Evolutionary conservation across 1,140 invertebrate genomes (phyloP).

Genomic region (Drosophila ambigua): DNA sequence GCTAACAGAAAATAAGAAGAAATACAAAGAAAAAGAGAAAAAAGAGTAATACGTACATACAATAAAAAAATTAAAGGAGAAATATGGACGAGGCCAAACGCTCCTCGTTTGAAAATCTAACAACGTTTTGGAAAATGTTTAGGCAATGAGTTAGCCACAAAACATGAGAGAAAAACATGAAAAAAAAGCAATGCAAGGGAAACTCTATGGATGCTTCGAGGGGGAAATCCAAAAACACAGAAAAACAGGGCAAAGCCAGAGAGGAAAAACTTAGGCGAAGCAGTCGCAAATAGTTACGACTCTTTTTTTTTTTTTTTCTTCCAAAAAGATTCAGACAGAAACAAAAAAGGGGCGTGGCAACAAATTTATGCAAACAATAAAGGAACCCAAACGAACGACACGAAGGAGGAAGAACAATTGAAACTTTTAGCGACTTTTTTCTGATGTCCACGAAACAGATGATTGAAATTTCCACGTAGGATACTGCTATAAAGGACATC

Average conservation of each 20-base stretch:
- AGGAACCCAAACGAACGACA: constrained; percentile 28
- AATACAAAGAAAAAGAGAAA: constrained; percentile 18
- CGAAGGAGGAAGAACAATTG: constrained; percentile 2
- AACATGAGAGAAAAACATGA: constrained; percentile 31
- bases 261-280: constrained; percentile 21
- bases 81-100: too few relatives aligned
- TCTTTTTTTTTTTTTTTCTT: too few relatives aligned
- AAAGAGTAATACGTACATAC: constrained; percentile 52
- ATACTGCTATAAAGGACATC: too few relatives aligned
- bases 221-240: constrained; percentile 2
- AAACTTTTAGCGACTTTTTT: constrained; percentile 21
- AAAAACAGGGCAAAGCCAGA: constrained; percentile 15
- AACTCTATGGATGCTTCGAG: constrained; percentile 30
- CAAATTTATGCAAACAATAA: constrained; percentile 56
- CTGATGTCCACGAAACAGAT: too few relatives aligned
- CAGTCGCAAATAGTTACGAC: constrained; percentile 54
- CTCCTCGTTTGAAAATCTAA: constrained; percentile 41
- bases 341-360: constrained; percentile 52
- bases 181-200: constrained; percentile 40
- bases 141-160: constrained; percentile 52
- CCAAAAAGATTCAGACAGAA: too few relatives aligned
- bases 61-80: background rate
- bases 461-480: too few relatives aligned
- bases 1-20: constrained; percentile 21
- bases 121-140: constrained; percentile 46